Percentiles rank a stretch among this genome's conserved stretches.
phyloP scores from a whole-genome alignment of 2,113 vertebrate genomes.

The Peucedramus taeniatus region DNA sequence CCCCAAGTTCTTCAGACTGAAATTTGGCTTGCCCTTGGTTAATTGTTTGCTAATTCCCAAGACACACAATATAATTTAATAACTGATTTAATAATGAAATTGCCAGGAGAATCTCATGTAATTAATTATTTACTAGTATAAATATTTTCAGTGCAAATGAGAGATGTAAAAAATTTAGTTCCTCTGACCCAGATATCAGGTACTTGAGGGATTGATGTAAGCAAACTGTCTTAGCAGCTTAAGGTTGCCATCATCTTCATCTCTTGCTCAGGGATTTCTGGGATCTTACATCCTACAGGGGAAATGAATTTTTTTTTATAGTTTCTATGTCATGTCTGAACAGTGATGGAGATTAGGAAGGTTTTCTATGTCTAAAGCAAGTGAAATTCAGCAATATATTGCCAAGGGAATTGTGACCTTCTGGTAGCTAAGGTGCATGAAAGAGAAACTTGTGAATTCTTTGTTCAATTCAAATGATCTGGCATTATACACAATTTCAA shows the following conservation, averaged over 20 bases:
- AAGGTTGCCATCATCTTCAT: not conserved
- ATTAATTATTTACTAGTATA: constrained; percentile 11
- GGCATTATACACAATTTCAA: not conserved
- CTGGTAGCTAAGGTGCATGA: not conserved
- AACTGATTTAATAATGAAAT: not conserved
- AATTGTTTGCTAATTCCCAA: not conserved
- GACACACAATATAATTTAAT: not conserved
- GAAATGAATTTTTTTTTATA: not conserved
- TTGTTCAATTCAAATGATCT: not conserved
- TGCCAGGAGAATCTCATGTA: not conserved
- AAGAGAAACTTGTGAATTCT: not conserved
- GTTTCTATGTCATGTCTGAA: not conserved
- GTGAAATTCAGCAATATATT: not conserved
- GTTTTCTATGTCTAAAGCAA: not conserved
- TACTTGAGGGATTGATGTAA: not conserved
- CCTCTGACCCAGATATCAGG: not conserved
- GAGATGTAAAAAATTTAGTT: not conserved
- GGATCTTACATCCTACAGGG: not conserved
- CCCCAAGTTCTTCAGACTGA: not conserved
- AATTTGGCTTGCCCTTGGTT: not conserved
- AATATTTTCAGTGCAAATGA: not conserved
- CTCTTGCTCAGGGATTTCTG: not conserved
- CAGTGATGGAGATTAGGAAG: not conserved
- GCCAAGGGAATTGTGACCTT: not conserved
- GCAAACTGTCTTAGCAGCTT: not conserved